Base-by-base conservation (phyloP, 2,888 invertebrate species). In the Amblyjoppa fuscipennis region DNA sequence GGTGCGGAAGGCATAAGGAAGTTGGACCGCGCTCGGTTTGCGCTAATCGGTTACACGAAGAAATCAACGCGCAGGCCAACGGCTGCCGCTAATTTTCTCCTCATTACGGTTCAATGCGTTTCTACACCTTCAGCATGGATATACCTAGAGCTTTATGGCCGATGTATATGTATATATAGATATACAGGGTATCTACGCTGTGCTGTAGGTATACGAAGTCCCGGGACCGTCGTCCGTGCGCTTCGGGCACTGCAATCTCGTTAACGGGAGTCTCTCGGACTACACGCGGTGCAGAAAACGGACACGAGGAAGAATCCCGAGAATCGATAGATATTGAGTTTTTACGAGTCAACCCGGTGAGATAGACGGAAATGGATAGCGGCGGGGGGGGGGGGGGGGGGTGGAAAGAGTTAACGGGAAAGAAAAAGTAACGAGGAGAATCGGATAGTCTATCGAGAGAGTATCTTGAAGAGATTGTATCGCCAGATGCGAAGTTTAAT, bases 101-200 rank as follows among this genome's bases (percentile, higher is more conserved):
- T 90, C 88, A 88, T 90, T 90, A 89, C 87, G 84, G 88, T 89
- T 89, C 87, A 86, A 88, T 89, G 87, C 86, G 86, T 87, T 88
- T 86, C 79, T 77, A 83, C 83, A 86, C 85, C 77, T 86, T 74
- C 76, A 69, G 49, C 80, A 25, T 69, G 45, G 49, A 66, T 75
- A 45, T 56, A 68, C 6, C 64, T 20, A 13, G 28, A 13, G 16
- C 34, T n/a, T 56, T 59, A 20, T 56, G 16, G 25, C 25, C 56
- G 20, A 53, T n/a, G 13, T 59, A 59, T 59, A 45, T 16, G 25
- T 25, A 16, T 70, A 49, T 41, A n/a, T 31, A n/a, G 51, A 61
- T 71, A 31, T 73, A 73, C 13, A 3, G 25, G 13, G 53, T n/a
- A 53, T 28, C 61, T 71, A 49, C 5, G 6, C 31, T 70, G 49